phyloP scores from a whole-genome alignment of 2,888 invertebrate species.

The Ecdyonurus torrentis region DNA sequence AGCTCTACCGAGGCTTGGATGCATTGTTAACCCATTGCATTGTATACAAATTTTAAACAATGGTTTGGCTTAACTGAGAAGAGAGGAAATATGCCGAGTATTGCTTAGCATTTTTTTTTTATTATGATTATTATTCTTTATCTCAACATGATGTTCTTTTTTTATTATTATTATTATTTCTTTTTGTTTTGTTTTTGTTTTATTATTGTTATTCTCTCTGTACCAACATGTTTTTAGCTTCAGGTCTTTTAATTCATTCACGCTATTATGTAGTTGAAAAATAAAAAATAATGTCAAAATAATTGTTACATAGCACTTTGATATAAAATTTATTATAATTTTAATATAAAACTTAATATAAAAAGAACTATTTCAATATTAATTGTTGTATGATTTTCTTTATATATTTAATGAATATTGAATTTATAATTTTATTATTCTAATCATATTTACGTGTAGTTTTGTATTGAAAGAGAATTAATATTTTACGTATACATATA shows the following conservation, averaged over 20 bases:
- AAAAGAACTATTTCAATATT: no score
- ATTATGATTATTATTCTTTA: background rate
- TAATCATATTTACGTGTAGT: no score
- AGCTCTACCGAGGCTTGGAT: background rate
- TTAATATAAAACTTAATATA: no score
- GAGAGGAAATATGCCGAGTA: background rate
- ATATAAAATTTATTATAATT: background rate
- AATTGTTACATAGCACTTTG: background rate
- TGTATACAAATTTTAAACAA: background rate
- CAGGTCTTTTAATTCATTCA: background rate
- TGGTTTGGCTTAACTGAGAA: background rate
- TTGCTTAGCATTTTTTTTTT: background rate
- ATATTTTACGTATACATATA: no score
- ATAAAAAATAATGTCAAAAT: conserved; percentile 4
- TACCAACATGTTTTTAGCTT: background rate
- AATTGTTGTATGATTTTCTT: no score
- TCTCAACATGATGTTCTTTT: no score
- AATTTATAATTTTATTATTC: no score
- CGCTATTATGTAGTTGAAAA: background rate
- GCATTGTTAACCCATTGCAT: background rate
- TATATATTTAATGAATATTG: no score
- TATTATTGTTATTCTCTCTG: no score
- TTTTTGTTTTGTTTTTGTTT: no score
- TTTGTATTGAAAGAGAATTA: no score
- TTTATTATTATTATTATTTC: no score